phyloP scores from a whole-genome alignment of 2,888 invertebrate genomes.

The Lomographa bimaculata region DNA sequence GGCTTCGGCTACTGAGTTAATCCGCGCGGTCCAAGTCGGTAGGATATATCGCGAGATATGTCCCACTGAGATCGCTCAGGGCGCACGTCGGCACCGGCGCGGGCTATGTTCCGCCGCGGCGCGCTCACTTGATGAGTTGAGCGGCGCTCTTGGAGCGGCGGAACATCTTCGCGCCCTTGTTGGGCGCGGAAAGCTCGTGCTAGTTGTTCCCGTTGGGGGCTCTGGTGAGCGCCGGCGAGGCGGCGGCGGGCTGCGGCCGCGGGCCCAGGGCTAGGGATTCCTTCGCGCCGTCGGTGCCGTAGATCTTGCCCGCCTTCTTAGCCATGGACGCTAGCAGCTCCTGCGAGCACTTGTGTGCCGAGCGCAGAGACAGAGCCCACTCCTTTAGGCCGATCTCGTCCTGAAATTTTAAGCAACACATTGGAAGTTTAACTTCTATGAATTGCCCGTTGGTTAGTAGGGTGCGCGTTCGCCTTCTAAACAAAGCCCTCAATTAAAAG shows the following conservation, averaged over 20 bases:
- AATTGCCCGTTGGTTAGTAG: too few relatives aligned
- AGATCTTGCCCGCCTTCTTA: constrained; percentile 99
- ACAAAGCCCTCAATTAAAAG: neutral
- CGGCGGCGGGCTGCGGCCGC: constrained; percentile 39
- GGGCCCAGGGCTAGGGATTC: constrained; percentile 56
- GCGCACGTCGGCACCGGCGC: constrained; percentile 1
- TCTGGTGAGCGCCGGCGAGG: constrained; percentile 52
- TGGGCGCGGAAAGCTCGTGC: constrained; percentile 79
- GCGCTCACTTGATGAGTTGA: constrained; percentile 78
- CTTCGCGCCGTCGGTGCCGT: constrained; percentile 89
- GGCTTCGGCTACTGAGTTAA: constrained; percentile 12
- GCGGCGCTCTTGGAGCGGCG: constrained; percentile 82
- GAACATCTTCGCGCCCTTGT: constrained; percentile 82
- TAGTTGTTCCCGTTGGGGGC: constrained; percentile 77
- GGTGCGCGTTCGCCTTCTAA: too few relatives aligned
- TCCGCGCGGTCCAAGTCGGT: constrained; percentile 5
- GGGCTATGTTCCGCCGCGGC: constrained; percentile 12
- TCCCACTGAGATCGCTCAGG: neutral
- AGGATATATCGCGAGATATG: too few relatives aligned
- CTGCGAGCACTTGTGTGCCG: constrained; percentile 97
- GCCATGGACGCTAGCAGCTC: constrained; percentile 99
- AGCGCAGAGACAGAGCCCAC: constrained; percentile 97
- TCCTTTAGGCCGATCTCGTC: constrained; percentile 99
- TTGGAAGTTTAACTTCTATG: neutral
- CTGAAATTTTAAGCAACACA: constrained; percentile 65